These are phyloP conservation scores for Montipora sp. DNA, from an alignment of 64 coral and sea anemone genomes.

Conservation along the genomic window DNA sequence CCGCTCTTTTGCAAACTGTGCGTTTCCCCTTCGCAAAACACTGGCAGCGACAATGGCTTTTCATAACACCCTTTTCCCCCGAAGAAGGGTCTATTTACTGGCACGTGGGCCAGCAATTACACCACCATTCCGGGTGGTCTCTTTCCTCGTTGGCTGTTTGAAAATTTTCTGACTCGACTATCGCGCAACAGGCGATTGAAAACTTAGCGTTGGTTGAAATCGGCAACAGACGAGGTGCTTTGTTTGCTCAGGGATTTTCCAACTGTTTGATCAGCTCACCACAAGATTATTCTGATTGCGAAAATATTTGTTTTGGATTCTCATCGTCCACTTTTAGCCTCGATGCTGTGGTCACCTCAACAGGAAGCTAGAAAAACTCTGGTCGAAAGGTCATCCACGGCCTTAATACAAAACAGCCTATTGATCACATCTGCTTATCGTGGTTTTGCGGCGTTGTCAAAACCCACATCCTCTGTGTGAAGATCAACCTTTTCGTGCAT, in stretches of 20 bases:
- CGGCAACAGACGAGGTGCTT: constrained; percentile 1
- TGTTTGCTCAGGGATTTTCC: constrained; percentile 25
- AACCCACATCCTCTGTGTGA: not conserved
- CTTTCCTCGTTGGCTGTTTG: not conserved
- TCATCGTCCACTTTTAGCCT: constrained; percentile 3
- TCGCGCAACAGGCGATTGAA: not conserved
- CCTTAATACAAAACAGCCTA: constrained; percentile 9
- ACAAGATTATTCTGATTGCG: constrained; percentile 32
- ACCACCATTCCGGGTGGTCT: constrained; percentile 1
- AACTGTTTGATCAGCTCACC: constrained; percentile 31
- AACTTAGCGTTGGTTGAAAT: not conserved
- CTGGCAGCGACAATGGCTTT: not conserved
- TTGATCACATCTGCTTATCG: constrained; percentile 49
- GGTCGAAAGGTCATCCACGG: not conserved
- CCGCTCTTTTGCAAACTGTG: too few species aligned
- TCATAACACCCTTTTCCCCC: constrained; percentile 25
- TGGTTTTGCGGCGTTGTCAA: constrained; percentile 9
- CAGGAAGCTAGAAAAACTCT: constrained; percentile 16
- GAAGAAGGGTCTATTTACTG: constrained; percentile 27
- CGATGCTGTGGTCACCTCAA: not conserved
- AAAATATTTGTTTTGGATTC: constrained; percentile 51
- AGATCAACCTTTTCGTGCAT: not conserved
- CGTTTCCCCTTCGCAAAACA: not conserved
- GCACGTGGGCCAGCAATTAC: not conserved
- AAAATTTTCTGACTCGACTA: not conserved